Evolutionary conservation across 2,113 vertebrate species (phyloP).

Genomic region (Natator depressus): DNA sequence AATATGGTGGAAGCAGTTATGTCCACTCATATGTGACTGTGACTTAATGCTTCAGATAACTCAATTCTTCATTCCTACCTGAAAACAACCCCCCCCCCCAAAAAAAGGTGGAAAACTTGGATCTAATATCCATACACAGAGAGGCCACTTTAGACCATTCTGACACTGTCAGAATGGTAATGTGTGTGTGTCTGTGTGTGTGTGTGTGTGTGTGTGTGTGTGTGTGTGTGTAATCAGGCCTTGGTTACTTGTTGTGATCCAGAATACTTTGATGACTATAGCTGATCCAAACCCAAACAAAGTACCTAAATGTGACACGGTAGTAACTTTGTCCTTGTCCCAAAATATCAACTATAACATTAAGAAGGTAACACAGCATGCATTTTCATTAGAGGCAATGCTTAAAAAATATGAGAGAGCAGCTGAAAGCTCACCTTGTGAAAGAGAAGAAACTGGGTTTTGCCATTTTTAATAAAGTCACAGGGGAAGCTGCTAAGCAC

Average conservation of each 20-base stretch:
- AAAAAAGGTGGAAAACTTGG: not conserved
- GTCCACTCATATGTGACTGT: accelerated
- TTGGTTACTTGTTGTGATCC: not conserved
- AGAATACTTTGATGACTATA: not conserved
- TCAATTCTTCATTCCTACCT: not conserved
- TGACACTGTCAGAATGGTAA: not conserved
- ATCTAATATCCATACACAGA: not conserved
- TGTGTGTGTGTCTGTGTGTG: no score
- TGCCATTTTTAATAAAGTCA: not conserved
- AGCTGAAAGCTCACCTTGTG: constrained; percentile 17
- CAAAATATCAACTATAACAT: not conserved
- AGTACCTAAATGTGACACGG: not conserved
- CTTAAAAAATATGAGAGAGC: not conserved
- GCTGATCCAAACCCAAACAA: constrained; percentile 17
- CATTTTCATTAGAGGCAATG: constrained; percentile 1
- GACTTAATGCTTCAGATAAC: not conserved
- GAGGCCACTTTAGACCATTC: not conserved
- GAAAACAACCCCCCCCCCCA: no score
- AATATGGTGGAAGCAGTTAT: not conserved
- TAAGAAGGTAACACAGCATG: constrained; percentile 31
- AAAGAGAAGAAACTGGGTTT: not conserved
- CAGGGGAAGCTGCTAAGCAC: not conserved
- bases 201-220: no score
- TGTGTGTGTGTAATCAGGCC: not conserved
- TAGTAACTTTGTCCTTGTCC: constrained; percentile 34